Evolutionary conservation across 2,797 vertebrate genomes (phyloP), one percentile per base, ranked within the genome.

Genomic region (Anolis apletophallus): DNA sequence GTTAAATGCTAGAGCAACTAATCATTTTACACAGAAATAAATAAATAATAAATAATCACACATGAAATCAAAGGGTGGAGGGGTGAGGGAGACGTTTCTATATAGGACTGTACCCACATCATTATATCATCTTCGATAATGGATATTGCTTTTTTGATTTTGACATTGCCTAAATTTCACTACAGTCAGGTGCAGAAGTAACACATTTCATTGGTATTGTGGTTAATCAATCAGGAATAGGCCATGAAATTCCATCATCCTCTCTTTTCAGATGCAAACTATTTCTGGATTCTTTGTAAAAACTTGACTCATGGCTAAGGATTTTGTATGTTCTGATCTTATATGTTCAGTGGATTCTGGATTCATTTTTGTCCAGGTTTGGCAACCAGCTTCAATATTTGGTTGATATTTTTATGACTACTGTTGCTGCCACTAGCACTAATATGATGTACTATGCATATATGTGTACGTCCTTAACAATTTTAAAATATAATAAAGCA

Each of bases 111-210:
- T 46, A 46, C 46, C 46, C 46, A 46, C 5, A 46, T 46, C 40
- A 46, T 46, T 46, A 46, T 6, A 46, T 4, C 46, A 46, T 64
- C 85, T 81, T 86, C 88, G 91, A 89, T 85, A 85, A 87, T 16
- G 80, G 91, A 86, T 54, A 93, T 67, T 76, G 79, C 80, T 82
- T 50, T 85, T 91, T 91, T 93, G 40, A 75, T 85, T 91, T 81
- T 84, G 85, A 3, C 55, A 80, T 88, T 90, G 92, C 21, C 88
- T 92, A 81, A 87, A 21, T 40, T 46, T 6, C 13, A 19, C 89
- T 90, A 87, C 83, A 87, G 83, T 50, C 16, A 34, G 88, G 83
- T 71, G 40, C 71, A 90, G 80, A 73, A 57, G 16, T 57, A 71
- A 52, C 73, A 52, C 23, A 50, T 23, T 26, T 29, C 19, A 57